A percentile compares a stretch with the other conserved stretches of the same genome.
These are phyloP conservation scores for Pectinophora gossypiella DNA, from an alignment of 1,140 invertebrate species.

Conservation along the genomic window DNA sequence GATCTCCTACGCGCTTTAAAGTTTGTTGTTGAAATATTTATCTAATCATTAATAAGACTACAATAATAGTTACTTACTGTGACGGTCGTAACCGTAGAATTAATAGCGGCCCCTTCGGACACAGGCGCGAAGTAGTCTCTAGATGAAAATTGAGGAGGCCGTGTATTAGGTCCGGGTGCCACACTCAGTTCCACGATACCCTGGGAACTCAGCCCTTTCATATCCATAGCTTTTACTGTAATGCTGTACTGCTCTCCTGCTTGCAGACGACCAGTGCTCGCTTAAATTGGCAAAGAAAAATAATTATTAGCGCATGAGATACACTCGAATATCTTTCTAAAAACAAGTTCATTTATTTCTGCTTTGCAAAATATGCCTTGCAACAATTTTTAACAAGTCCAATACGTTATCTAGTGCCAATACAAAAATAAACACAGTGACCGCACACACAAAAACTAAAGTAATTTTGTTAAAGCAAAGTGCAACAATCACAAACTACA, in stretches of 20 bases:
- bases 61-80: constrained; percentile 38
- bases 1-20: not conserved
- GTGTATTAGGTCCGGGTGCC: constrained; percentile 86
- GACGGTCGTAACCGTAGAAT: constrained; percentile 84
- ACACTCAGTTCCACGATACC: constrained; percentile 86
- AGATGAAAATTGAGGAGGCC: constrained; percentile 87
- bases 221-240: constrained; percentile 87
- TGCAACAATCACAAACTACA: too few relatives aligned
- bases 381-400: too few relatives aligned
- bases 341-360: too few relatives aligned
- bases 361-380: too few relatives aligned
- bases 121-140: constrained; percentile 89
- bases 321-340: too few relatives aligned
- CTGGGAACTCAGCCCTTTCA: constrained; percentile 83
- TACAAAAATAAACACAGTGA: too few relatives aligned
- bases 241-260: constrained; percentile 93
- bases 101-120: constrained; percentile 90
- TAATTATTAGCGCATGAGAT: too few relatives aligned
- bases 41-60: not conserved
- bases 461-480: too few relatives aligned
- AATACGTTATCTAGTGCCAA: too few relatives aligned
- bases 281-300: constrained; percentile 29
- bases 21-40: not conserved
- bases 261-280: constrained; percentile 84
- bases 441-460: too few relatives aligned